These are phyloP conservation scores for Bufo gargarizans DNA, from an alignment of 2,113 vertebrate genomes.

Conservation along the genomic window DNA sequence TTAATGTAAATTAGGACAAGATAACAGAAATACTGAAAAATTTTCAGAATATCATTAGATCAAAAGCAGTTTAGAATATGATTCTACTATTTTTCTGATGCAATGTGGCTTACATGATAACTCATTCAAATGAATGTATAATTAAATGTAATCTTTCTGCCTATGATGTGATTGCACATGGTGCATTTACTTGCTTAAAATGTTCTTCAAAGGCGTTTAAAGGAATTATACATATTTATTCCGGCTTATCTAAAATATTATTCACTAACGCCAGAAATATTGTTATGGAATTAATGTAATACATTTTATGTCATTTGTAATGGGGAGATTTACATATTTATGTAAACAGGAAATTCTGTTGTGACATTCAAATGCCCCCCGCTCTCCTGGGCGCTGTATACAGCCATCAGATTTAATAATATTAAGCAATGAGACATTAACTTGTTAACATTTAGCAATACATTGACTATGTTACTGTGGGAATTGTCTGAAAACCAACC, in stretches of 20 bases:
- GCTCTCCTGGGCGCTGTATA: background rate
- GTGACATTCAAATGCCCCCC: background rate
- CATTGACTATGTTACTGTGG: constrained; percentile 12
- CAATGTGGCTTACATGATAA: constrained; percentile 38
- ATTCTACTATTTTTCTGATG: background rate
- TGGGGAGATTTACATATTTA: background rate
- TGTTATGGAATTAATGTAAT: constrained; percentile 32
- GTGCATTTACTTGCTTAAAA: constrained; percentile 4
- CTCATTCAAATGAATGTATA: constrained; percentile 29
- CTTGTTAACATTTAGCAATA: constrained; percentile 4
- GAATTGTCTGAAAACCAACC: background rate
- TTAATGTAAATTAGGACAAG: constrained; percentile 65
- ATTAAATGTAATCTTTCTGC: constrained; percentile 27
- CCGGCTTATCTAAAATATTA: constrained; percentile 24
- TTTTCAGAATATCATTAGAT: constrained; percentile 15
- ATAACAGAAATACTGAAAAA: constrained; percentile 34
- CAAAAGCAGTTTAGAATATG: constrained; percentile 1
- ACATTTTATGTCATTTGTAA: constrained; percentile 20
- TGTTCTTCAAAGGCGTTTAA: constrained; percentile 7
- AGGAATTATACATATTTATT: constrained; percentile 19
- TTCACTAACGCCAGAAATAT: constrained; percentile 10
- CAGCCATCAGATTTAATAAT: background rate
- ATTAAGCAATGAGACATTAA: constrained; percentile 7
- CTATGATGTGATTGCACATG: background rate
- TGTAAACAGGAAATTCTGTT: constrained; percentile 8